Evolutionary conservation across 2,888 invertebrate species (phyloP).

Genomic region (Augochlorella aurata): DNA sequence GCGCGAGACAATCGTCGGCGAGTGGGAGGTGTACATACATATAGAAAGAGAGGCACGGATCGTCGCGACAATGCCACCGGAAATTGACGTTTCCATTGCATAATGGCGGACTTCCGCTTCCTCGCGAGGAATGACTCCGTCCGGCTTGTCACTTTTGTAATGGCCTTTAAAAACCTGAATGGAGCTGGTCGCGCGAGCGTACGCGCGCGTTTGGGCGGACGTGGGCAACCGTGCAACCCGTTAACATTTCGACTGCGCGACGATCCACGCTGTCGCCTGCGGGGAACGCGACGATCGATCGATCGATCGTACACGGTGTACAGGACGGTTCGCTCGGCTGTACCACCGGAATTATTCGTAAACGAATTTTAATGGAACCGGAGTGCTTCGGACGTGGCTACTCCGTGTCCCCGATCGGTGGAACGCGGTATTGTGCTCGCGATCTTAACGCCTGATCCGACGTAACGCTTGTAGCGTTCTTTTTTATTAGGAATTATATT

Average conservation of each 20-base stretch:
- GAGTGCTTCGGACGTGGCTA: too few species aligned
- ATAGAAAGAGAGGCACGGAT: conserved; percentile 65
- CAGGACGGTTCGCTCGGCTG: background rate
- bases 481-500: too few species aligned
- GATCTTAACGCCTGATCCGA: too few species aligned
- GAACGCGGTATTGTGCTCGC: too few species aligned
- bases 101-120: conserved; percentile 78
- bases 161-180: conserved; percentile 73
- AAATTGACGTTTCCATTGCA: conserved; percentile 79
- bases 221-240: conserved; percentile 28
- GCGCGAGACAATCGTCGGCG: conserved; percentile 18
- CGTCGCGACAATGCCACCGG: conserved; percentile 68
- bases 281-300: background rate
- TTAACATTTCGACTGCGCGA: conserved; percentile 15
- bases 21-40: conserved; percentile 31
- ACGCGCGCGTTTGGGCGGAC: conserved; percentile 52
- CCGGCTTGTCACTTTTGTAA: conserved; percentile 74
- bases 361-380: too few species aligned
- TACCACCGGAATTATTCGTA: background rate
- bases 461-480: too few species aligned
- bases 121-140: conserved; percentile 74
- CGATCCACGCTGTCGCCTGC: background rate
- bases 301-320: background rate
- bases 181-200: conserved; percentile 54
- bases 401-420: too few species aligned